Evolutionary conservation across 2,888 invertebrate species (phyloP).

Genomic region (Chloroclysta siterata): DNA sequence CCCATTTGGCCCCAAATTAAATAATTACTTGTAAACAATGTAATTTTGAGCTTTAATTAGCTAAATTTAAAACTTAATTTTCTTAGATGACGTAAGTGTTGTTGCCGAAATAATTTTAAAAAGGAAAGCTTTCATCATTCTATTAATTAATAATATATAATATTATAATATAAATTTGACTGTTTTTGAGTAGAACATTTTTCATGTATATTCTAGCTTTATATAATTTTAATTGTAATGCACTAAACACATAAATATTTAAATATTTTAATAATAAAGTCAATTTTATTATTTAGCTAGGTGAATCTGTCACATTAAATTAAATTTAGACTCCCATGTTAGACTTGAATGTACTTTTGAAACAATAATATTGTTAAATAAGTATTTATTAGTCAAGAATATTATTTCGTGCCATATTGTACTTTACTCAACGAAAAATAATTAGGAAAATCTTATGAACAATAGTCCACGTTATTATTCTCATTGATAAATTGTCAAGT

Average conservation of each 20-base stretch:
- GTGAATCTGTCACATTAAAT: constrained; percentile 22
- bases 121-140: constrained; percentile 29
- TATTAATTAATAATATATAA: constrained; percentile 15
- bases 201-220: constrained; percentile 33
- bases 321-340: constrained; percentile 23
- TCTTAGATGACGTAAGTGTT: constrained; percentile 31
- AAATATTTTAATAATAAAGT: constrained; percentile 34
- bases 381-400: constrained; percentile 11
- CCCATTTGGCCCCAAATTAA: constrained; percentile 33
- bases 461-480: constrained; percentile 27
- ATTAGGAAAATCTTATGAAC: constrained; percentile 28
- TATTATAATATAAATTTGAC: constrained; percentile 29
- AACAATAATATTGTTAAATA: constrained; percentile 32
- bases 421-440: constrained; percentile 35
- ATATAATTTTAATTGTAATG: constrained; percentile 29
- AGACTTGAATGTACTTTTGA: constrained; percentile 25
- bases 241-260: constrained; percentile 31
- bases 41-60: constrained; percentile 45
- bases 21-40: constrained; percentile 37
- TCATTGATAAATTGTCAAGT: constrained; percentile 11
- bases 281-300: constrained; percentile 41
- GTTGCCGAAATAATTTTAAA: constrained; percentile 25
- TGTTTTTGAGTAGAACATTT: constrained; percentile 27
- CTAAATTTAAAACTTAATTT: constrained; percentile 39
- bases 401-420: constrained; percentile 30